Evolutionary conservation across 2,113 vertebrate species (phyloP).

Genomic region (Oreochromis aureus): DNA sequence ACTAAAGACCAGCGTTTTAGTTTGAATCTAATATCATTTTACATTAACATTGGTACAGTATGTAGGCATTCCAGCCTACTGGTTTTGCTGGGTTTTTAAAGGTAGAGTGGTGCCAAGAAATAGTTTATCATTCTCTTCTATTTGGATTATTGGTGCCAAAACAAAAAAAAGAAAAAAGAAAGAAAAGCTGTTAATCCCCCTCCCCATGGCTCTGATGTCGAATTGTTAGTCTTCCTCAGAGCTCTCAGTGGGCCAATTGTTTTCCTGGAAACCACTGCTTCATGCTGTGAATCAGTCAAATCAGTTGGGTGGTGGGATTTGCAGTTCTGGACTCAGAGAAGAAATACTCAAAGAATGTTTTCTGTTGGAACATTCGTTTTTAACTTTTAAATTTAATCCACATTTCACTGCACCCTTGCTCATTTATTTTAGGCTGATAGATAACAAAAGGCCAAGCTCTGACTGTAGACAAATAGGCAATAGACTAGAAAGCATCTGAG

Average conservation of each 20-base stretch:
- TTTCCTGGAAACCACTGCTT: background rate
- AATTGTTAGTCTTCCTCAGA: background rate
- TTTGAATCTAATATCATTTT: background rate
- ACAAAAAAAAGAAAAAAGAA: background rate
- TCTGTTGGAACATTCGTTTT: background rate
- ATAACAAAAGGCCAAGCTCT: background rate
- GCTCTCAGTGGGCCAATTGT: background rate
- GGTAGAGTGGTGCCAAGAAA: background rate
- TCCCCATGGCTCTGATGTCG: background rate
- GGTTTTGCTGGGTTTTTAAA: background rate
- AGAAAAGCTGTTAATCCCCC: background rate
- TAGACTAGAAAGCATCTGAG: background rate
- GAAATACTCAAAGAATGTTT: background rate
- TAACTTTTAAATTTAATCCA: background rate
- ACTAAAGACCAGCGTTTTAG: background rate
- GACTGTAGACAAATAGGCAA: background rate
- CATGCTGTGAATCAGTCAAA: background rate
- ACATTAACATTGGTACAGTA: background rate
- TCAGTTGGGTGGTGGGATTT: background rate
- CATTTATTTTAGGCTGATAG: background rate
- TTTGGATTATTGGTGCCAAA: background rate
- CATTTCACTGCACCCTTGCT: background rate
- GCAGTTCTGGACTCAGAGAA: background rate
- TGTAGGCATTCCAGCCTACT: background rate
- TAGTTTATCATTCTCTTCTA: background rate